phyloP scores from a whole-genome alignment of 2,888 invertebrate species.

The Leptinotarsa haldemani region DNA sequence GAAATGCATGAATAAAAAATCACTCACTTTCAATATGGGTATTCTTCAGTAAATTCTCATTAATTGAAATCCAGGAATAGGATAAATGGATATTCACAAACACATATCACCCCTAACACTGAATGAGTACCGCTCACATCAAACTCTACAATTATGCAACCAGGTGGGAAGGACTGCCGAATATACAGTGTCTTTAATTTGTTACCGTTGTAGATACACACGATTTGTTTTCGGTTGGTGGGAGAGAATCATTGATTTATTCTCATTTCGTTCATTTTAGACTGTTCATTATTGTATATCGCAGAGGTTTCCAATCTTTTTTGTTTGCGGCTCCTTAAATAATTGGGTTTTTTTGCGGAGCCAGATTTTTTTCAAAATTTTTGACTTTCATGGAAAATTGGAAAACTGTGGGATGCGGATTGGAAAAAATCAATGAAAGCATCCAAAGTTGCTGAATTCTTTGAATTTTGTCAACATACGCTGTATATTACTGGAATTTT shows the following conservation, averaged over 20 bases:
- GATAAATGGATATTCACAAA: conserved; percentile 3
- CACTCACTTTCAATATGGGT: not conserved
- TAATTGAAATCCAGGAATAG: not conserved
- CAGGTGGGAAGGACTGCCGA: not conserved
- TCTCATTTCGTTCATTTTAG: not conserved
- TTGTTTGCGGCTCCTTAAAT: too few relatives aligned
- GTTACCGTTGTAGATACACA: not conserved
- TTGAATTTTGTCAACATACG: too few relatives aligned
- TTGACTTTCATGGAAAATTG: too few relatives aligned
- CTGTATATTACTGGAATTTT: too few relatives aligned
- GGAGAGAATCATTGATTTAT: not conserved
- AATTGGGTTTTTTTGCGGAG: too few relatives aligned
- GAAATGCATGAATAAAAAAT: not conserved
- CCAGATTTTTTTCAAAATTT: too few relatives aligned
- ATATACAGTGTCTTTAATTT: conserved; percentile 1
- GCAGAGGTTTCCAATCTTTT: not conserved
- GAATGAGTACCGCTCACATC: not conserved
- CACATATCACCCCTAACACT: conserved; percentile 7
- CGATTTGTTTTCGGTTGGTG: not conserved
- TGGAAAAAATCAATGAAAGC: too few relatives aligned
- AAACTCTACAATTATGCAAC: not conserved
- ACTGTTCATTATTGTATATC: not conserved
- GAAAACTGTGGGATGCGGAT: too few relatives aligned
- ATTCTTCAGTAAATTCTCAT: not conserved
- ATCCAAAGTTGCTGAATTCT: too few relatives aligned